Percentiles rank a stretch among this genome's conserved stretches.
These are phyloP conservation scores for Nanorana parkeri DNA, from an alignment of 2,113 vertebrate species.

Conservation along the genomic window DNA sequence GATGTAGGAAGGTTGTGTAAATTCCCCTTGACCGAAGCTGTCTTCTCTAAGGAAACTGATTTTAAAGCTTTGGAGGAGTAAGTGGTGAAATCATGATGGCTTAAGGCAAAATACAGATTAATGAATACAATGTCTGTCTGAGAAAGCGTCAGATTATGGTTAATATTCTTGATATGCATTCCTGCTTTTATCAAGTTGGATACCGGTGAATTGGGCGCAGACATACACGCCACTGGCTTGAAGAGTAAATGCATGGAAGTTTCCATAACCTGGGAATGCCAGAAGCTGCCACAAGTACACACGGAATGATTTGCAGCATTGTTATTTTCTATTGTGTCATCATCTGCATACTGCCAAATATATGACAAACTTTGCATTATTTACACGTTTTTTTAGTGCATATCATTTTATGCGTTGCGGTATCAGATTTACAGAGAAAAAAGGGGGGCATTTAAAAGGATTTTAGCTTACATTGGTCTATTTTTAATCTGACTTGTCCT, in stretches of 20 bases:
- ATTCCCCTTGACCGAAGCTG: conserved; percentile 53
- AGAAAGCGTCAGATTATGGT: conserved; percentile 14
- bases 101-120: conserved; percentile 29
- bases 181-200: conserved; percentile 34
- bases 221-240: conserved; percentile 39
- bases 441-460: too few species aligned
- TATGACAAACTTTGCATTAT: neutral
- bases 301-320: neutral
- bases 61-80: conserved; percentile 51
- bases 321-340: conserved; percentile 6
- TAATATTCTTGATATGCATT: conserved; percentile 22
- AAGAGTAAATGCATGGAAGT: conserved; percentile 16
- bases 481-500: too few species aligned
- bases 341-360: neutral
- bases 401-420: too few species aligned
- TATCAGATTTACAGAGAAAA: too few species aligned
- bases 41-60: conserved; percentile 58
- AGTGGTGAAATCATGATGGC: conserved; percentile 55
- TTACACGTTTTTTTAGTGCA: neutral
- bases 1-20: conserved; percentile 55
- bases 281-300: conserved; percentile 31
- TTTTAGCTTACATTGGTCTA: too few species aligned
- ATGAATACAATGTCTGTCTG: conserved; percentile 16
- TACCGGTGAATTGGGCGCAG: neutral
- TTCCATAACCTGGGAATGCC: conserved; percentile 30